Conservation (phyloP, 1,140 invertebrate species). For the Bacillus rossius region DNA sequence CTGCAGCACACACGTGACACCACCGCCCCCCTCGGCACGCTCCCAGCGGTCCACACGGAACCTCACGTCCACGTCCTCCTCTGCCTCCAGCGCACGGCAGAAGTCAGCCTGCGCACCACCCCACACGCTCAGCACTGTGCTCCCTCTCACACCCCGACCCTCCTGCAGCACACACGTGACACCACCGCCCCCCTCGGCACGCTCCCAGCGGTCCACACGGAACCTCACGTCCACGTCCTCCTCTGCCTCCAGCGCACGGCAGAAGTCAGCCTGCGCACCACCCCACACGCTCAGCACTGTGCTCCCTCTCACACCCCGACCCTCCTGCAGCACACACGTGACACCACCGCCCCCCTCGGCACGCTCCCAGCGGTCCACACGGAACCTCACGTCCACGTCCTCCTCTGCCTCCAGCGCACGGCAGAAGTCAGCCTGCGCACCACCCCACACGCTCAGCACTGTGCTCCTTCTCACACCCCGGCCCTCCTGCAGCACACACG, state of each 20-base stretch:
- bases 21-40: conserved; percentile 87
- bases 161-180: conserved; percentile 96
- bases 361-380: conserved; percentile 83
- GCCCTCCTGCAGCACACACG: conserved; percentile 94
- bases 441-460: no score
- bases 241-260: conserved; percentile 73
- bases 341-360: conserved; percentile 92
- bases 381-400: conserved; percentile 64
- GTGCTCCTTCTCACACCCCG: no score
- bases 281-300: no score
- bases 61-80: conserved; percentile 67
- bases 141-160: no score
- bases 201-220: conserved; percentile 80
- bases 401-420: conserved; percentile 78
- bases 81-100: conserved; percentile 74
- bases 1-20: conserved; percentile 94
- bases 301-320: no score
- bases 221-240: conserved; percentile 74
- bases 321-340: conserved; percentile 94
- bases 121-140: no score
- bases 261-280: conserved; percentile 81
- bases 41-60: conserved; percentile 88
- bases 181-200: conserved; percentile 90
- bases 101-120: conserved; percentile 80
- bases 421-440: conserved; percentile 82